A percentile compares a stretch with the other conserved stretches of the same genome.
Conservation (phyloP, 2,797 vertebrate species). For the Microctenopoma steveboyesi region DNA sequence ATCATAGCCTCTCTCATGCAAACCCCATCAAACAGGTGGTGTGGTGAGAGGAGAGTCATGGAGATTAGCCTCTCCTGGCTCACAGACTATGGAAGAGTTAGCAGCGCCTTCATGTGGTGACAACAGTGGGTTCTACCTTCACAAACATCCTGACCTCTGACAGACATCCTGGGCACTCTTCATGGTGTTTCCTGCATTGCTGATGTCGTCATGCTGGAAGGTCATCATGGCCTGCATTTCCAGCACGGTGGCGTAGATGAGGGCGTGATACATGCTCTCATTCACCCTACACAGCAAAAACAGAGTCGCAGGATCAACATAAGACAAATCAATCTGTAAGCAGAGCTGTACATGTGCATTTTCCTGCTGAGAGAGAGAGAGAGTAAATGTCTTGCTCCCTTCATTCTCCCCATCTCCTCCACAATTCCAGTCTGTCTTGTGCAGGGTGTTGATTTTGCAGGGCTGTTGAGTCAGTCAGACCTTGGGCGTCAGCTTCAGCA, state of each 20-base stretch:
- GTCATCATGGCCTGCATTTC: slow-evolving; percentile 94
- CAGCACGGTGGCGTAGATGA: slow-evolving; percentile 89
- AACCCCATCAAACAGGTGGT: slow-evolving; percentile 62
- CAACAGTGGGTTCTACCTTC: neutral
- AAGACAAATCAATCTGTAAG: slow-evolving; percentile 8
- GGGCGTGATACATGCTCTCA: slow-evolving; percentile 90
- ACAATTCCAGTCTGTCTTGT: slow-evolving; percentile 25
- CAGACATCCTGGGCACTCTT: slow-evolving; percentile 89
- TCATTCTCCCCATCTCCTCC: slow-evolving; percentile 39
- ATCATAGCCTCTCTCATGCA: slow-evolving; percentile 55
- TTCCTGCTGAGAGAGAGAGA: slow-evolving; percentile 41
- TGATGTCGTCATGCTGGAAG: slow-evolving; percentile 88
- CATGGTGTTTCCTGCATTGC: slow-evolving; percentile 87
- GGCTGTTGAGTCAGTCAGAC: slow-evolving; percentile 62
- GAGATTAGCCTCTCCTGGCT: slow-evolving; percentile 42
- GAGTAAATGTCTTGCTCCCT: slow-evolving; percentile 42
- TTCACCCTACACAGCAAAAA: slow-evolving; percentile 70
- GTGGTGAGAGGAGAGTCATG: slow-evolving; percentile 12
- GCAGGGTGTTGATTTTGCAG: slow-evolving; percentile 69
- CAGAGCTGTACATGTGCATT: slow-evolving; percentile 21
- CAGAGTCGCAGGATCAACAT: slow-evolving; percentile 24
- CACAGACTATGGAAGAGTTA: neutral
- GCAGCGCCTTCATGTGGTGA: neutral
- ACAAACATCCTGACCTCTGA: slow-evolving; percentile 80
- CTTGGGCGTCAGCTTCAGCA: slow-evolving; percentile 84